Conservation (phyloP, 2,797 vertebrate species). For the Acestrorhynchus altus region DNA sequence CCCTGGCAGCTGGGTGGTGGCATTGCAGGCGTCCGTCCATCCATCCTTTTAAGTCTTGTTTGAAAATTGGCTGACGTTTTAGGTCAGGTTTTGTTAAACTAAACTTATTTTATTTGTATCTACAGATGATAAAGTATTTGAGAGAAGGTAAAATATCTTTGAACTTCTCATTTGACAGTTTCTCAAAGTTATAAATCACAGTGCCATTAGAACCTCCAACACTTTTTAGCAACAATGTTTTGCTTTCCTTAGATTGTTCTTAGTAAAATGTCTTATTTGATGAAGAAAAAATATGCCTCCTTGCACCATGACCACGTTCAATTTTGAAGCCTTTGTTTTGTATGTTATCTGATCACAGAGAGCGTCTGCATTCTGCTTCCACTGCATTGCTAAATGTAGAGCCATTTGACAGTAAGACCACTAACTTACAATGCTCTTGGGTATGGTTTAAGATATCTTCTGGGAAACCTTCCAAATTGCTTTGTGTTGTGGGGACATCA, state of each 20-base stretch:
- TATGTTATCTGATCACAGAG: not conserved
- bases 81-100: too few species aligned
- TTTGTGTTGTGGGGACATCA: not conserved
- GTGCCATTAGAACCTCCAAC: not conserved
- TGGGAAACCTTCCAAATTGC: conserved; percentile 3
- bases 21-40: too few species aligned
- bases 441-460: not conserved
- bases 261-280: not conserved
- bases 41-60: too few species aligned
- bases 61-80: too few species aligned
- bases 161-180: not conserved
- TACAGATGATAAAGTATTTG: not conserved
- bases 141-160: not conserved
- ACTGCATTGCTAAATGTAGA: not conserved
- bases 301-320: not conserved
- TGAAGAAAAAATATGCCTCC: not conserved
- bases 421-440: not conserved
- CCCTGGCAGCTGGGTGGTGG: too few species aligned
- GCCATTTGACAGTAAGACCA: not conserved
- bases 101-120: not conserved
- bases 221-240: not conserved
- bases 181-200: not conserved
- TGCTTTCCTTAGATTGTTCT: not conserved
- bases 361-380: not conserved
- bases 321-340: not conserved